Conservation (phyloP, 2,888 invertebrate species). For the Chrysotoxum bicinctum region DNA sequence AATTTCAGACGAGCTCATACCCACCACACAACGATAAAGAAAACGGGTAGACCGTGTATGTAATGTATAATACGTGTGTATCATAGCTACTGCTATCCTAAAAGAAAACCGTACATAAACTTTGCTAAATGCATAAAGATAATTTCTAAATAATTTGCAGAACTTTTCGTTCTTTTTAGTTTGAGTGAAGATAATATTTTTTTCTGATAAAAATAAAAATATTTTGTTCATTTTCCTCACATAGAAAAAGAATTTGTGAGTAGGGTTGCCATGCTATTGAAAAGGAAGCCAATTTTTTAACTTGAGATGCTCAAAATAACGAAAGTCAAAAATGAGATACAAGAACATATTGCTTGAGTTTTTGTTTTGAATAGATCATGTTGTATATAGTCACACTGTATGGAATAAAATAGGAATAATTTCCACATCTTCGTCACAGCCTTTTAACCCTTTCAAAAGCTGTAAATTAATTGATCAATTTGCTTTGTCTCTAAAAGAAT, state of each 20-base stretch:
- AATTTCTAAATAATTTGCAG: conserved; percentile 71
- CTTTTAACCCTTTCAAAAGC: no score
- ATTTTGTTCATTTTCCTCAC: conserved; percentile 20
- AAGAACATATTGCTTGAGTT: no score
- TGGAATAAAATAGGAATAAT: no score
- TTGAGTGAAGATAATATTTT: conserved; percentile 6
- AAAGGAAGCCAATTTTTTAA: background rate
- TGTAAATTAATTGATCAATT: no score
- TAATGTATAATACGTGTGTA: conserved; percentile 22
- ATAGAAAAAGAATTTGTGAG: conserved; percentile 29
- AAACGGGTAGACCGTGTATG: background rate
- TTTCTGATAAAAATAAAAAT: conserved; percentile 2
- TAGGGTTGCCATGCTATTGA: background rate
- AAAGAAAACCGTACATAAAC: conserved; percentile 60
- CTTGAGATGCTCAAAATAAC: no score
- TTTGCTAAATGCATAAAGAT: conserved; percentile 67
- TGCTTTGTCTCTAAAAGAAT: no score
- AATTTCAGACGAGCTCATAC: conserved; percentile 59
- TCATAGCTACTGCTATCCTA: background rate
- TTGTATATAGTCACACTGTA: no score
- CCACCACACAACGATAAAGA: background rate
- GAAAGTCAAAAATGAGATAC: no score
- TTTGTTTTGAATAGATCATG: no score
- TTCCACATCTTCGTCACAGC: no score
- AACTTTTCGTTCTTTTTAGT: conserved; percentile 22